Conservation (phyloP, 2,888 invertebrate genomes). For the Neoascia interrupta region DNA sequence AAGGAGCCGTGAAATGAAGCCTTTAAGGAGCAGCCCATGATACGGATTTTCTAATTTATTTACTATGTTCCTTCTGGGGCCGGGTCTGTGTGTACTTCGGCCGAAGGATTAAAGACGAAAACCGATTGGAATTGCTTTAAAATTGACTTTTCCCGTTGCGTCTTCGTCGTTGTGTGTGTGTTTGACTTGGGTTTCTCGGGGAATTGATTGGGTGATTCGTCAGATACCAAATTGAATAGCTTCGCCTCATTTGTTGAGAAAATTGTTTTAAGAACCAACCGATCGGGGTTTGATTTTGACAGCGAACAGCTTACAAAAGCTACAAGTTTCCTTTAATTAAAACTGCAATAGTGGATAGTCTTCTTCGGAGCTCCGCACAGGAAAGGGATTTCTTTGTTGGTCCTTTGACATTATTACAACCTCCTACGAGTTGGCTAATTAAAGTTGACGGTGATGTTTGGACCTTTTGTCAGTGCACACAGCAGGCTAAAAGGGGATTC, state of each 20-base stretch:
- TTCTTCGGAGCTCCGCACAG: neutral
- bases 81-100: conserved; percentile 3
- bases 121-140: conserved; percentile 41
- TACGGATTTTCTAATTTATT: conserved; percentile 66
- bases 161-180: neutral
- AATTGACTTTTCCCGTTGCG: conserved; percentile 27
- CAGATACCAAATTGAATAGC: conserved; percentile 65
- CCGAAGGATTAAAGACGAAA: conserved; percentile 50
- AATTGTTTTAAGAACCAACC: conserved; percentile 50
- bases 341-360: conserved; percentile 20
- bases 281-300: neutral
- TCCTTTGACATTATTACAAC: conserved; percentile 58
- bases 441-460: conserved; percentile 36
- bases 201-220: conserved; percentile 64
- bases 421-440: conserved; percentile 47
- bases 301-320: neutral
- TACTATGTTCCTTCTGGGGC: conserved; percentile 46
- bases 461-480: conserved; percentile 10
- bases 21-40: conserved; percentile 66
- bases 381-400: conserved; percentile 47
- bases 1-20: conserved; percentile 69
- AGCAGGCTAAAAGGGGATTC: too few species aligned
- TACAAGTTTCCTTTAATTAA: conserved; percentile 61
- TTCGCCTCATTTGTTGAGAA: conserved; percentile 65
- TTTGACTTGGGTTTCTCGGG: conserved; percentile 16